Conservation (phyloP, 1,140 invertebrate species). For the Lethocerus indicus region DNA sequence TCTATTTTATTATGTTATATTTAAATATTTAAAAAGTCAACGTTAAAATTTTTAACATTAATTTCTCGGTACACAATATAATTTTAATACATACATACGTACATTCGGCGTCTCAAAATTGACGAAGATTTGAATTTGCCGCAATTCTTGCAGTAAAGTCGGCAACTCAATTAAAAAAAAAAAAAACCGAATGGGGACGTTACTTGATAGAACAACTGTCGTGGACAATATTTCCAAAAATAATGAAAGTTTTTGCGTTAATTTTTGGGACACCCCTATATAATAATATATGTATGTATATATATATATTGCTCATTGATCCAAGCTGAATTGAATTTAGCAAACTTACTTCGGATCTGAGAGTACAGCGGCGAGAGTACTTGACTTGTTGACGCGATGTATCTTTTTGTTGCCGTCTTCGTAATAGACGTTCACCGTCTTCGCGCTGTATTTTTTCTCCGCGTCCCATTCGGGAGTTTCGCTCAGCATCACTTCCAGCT, state of each 20-base stretch:
- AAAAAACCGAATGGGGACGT: not conserved
- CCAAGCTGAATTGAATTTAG: not conserved
- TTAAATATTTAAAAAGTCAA: too few relatives aligned
- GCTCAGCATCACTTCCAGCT: constrained; percentile 54
- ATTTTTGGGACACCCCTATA: not conserved
- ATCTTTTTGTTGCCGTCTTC: constrained; percentile 50
- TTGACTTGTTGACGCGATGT: constrained; percentile 36
- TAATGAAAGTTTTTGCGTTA: not conserved
- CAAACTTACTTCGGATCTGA: constrained; percentile 35
- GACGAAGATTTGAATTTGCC: too few relatives aligned
- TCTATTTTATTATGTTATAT: too few relatives aligned
- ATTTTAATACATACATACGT: too few relatives aligned
- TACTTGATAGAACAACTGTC: not conserved
- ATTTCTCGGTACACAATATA: too few relatives aligned
- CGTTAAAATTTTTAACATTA: too few relatives aligned
- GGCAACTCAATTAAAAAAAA: too few relatives aligned
- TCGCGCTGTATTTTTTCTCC: constrained; percentile 43
- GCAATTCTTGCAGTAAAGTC: too few relatives aligned
- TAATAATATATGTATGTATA: not conserved
- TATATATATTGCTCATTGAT: not conserved
- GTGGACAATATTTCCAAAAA: not conserved
- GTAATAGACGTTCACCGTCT: constrained; percentile 59
- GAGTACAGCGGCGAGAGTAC: constrained; percentile 44
- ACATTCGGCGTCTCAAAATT: too few relatives aligned
- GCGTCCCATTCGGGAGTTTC: constrained; percentile 57